Evolutionary conservation across 2,113 vertebrate species (phyloP), one percentile per base, ranked within the genome.

Genomic region (Brevimyrus niger): DNA sequence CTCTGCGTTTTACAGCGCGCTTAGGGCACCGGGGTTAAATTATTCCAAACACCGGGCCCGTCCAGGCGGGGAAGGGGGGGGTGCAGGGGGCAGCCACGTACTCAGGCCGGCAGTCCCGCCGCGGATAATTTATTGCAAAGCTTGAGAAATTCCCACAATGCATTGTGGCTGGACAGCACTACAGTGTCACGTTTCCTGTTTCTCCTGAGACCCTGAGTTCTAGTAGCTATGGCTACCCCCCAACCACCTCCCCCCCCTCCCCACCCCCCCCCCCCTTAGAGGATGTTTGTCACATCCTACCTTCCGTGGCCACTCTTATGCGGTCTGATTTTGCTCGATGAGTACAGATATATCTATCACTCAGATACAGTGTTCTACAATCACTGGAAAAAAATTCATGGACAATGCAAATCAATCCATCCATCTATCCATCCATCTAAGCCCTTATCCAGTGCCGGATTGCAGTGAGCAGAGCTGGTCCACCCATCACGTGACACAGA

Each of bases 1-100:
- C 96, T 97, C 96, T 96, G 94, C 95, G 95, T 94, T 95, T 95
- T 95, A 93, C 93, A 93, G 94, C 95, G 4, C 83, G 82, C 89
- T 31, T 94, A 95, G 95, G 94, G 96, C 95, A 94, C 92, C 93
- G 94, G 93, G 96, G 95, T 95, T 95, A 92, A 92, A 95, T 95
- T 96, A 96, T 96, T 97, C 96, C 95, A 97, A 96, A 96, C 95
- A 96, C 94, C 95, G 93, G 95, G 92, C 92, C 94, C 95, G 95
- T 95, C 96, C 1, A 4, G 17, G 92, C 4, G 44, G 94, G 93
- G n/a, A n/a, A n/a, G 95, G 95, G 51, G 51, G 95, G 92, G 94
- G 93, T 95, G 95, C 95, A 94, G 95, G 94, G 89, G 3, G 91
- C 19, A 8, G 21, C 53, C 53, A 31, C 19, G 4, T 55, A 55